A percentile compares a stretch with the other conserved stretches of the same genome.
Conservation (phyloP, 2,888 invertebrate species). For the Eilema griseolum region DNA sequence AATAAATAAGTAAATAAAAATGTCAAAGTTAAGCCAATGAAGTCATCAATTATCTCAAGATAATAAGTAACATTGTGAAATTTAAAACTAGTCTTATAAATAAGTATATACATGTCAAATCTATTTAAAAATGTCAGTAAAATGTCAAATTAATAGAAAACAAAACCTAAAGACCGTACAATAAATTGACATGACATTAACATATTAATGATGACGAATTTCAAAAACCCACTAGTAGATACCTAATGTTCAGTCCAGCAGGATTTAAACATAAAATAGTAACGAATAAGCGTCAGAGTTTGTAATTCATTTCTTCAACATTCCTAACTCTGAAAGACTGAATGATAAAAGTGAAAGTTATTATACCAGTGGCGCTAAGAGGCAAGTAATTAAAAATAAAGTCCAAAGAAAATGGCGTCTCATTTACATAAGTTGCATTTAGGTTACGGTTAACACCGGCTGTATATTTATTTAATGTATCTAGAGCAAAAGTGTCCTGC, state of each 20-base stretch:
- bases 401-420: neutral
- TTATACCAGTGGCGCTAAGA: neutral
- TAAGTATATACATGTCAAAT: too few relatives aligned
- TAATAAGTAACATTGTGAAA: too few relatives aligned
- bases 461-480: neutral
- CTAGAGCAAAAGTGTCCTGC: neutral
- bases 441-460: neutral
- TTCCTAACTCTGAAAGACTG: neutral
- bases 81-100: too few relatives aligned
- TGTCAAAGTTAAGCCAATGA: too few relatives aligned
- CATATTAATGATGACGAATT: too few relatives aligned
- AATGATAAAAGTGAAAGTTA: neutral
- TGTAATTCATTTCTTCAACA: neutral
- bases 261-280: neutral
- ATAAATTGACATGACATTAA: too few relatives aligned
- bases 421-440: slow-evolving; percentile 5
- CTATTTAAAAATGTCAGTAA: too few relatives aligned
- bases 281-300: neutral
- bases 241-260: neutral
- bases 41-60: too few relatives aligned
- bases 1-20: too few relatives aligned
- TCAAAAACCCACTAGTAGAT: too few relatives aligned
- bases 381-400: neutral
- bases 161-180: too few relatives aligned
- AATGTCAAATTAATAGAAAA: too few relatives aligned